Evolutionary conservation across 1,140 invertebrate species (phyloP).

Genomic region (Rhagoletis zephyria): DNA sequence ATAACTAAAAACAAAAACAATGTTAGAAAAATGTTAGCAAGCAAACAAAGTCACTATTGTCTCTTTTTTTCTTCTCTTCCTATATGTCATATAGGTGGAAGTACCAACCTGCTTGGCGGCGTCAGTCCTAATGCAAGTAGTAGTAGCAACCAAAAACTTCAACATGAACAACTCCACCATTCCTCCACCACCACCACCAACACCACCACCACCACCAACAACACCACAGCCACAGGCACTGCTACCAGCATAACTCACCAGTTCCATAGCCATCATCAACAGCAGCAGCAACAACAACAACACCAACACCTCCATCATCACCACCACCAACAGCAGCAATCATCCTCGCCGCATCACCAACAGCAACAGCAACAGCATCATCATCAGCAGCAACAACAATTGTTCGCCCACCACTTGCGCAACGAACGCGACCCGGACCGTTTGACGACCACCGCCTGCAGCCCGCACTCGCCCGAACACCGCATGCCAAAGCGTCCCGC

Average conservation of each 20-base stretch:
- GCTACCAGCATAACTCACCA: too few relatives aligned
- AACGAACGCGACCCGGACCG: conserved; percentile 36
- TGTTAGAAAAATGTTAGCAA: conserved; percentile 57
- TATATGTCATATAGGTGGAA: conserved; percentile 73
- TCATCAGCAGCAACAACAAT: conserved; percentile 52
- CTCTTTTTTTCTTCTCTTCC: conserved; percentile 74
- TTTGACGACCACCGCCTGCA: conserved; percentile 4
- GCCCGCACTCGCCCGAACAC: conserved; percentile 2
- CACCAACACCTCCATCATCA: conserved; percentile 53
- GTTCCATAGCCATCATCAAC: background rate
- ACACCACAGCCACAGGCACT: too few relatives aligned
- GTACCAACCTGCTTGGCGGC: conserved; percentile 72
- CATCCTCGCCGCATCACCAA: conserved; percentile 48
- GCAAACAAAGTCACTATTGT: conserved; percentile 74
- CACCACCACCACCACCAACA: conserved; percentile 57
- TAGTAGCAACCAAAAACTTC: conserved; percentile 57
- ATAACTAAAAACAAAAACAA: conserved; percentile 60
- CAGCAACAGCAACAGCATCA: too few relatives aligned
- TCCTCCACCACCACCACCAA: conserved; percentile 61
- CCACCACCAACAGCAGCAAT: conserved; percentile 32
- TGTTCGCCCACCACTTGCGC: conserved; percentile 29
- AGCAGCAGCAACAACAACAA: conserved; percentile 58
- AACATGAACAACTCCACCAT: conserved; percentile 55
- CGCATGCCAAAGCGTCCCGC: conserved; percentile 38
- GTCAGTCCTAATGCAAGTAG: conserved; percentile 65